These are phyloP conservation scores for Morone saxatilis DNA, from an alignment of 2,113 vertebrate species.

Conservation along the genomic window DNA sequence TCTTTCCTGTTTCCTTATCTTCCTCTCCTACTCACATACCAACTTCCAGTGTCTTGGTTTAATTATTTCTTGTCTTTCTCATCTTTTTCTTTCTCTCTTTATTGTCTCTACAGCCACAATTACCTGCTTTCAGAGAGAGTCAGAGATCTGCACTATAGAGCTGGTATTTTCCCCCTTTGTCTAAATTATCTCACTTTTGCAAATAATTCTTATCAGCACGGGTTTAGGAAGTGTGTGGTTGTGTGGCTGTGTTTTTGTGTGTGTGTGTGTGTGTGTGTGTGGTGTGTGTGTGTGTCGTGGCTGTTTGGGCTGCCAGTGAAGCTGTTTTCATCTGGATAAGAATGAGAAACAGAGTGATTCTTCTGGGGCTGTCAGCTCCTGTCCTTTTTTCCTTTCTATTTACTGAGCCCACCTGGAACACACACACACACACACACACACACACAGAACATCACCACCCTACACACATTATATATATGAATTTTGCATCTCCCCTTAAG, in stretches of 20 bases:
- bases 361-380: slow-evolving; percentile 65
- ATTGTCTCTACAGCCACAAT: background rate
- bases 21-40: background rate
- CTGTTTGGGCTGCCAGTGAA: slow-evolving; percentile 29
- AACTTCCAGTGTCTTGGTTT: background rate
- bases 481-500: slow-evolving; percentile 23
- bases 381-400: slow-evolving; percentile 64
- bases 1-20: background rate
- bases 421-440: background rate
- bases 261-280: slow-evolving; percentile 32
- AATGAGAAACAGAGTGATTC: slow-evolving; percentile 69
- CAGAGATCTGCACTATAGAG: background rate
- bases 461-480: background rate
- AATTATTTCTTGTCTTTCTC: slow-evolving; percentile 11
- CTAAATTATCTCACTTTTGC: background rate
- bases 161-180: slow-evolving; percentile 21
- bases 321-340: slow-evolving; percentile 70
- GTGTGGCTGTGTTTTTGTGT: slow-evolving; percentile 8
- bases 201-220: slow-evolving; percentile 5
- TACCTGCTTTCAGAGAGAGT: slow-evolving; percentile 16
- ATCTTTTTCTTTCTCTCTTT: background rate
- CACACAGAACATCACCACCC: too few species aligned
- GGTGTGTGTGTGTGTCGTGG: slow-evolving; percentile 20
- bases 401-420: slow-evolving; percentile 59
- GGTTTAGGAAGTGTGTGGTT: slow-evolving; percentile 26